Percentiles rank a stretch among this genome's conserved stretches.
Conservation (phyloP, 2,113 vertebrate species). For the Nycticebus coucang region DNA sequence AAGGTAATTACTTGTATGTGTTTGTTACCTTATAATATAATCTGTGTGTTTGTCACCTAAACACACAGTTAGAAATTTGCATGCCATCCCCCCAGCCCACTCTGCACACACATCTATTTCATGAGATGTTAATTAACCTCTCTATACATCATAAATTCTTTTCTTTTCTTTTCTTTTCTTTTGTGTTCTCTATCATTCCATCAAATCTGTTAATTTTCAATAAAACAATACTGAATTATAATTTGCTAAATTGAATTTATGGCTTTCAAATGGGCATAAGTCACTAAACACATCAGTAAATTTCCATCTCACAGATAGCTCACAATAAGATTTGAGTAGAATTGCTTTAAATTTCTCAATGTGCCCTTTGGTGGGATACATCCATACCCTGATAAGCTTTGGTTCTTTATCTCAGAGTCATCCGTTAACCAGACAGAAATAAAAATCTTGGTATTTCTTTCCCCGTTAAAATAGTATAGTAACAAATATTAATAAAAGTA, state of each 20-base stretch:
- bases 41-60: background rate
- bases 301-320: background rate
- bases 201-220: background rate
- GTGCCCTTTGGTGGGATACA: background rate
- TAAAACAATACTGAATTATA: background rate
- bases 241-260: background rate
- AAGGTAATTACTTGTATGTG: background rate
- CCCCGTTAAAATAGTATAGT: conserved; percentile 15
- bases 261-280: background rate
- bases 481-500: conserved; percentile 59
- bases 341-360: background rate
- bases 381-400: background rate
- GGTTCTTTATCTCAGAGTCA: background rate
- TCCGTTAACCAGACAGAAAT: background rate
- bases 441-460: background rate
- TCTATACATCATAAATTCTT: background rate
- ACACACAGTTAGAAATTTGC: background rate
- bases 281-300: background rate
- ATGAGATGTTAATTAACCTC: background rate
- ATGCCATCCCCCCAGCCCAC: background rate
- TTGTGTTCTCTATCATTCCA: background rate
- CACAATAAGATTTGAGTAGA: background rate
- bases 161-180: background rate
- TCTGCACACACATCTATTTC: fast-evolving
- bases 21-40: background rate